Evolutionary conservation across 2,113 vertebrate genomes (phyloP).

Genomic region (Mohoua ochrocephala): DNA sequence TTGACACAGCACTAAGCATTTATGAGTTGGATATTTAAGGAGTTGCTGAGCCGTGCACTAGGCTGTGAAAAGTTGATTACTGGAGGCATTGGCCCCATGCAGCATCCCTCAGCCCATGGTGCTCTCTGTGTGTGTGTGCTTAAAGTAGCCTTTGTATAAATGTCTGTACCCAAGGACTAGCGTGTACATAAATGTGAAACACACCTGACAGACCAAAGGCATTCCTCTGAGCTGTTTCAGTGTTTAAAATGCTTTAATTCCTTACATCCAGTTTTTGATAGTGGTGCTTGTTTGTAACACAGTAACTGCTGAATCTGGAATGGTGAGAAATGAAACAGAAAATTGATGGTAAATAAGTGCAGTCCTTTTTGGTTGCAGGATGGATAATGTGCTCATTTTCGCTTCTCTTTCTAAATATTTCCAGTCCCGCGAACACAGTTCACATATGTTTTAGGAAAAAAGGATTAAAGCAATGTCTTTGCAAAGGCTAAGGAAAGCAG

Average conservation of each 20-base stretch:
- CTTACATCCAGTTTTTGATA: not conserved
- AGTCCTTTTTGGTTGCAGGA: not conserved
- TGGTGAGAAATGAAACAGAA: not conserved
- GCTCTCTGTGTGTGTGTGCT: not conserved
- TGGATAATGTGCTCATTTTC: not conserved
- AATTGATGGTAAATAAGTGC: not conserved
- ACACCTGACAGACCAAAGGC: not conserved
- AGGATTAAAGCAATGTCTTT: not conserved
- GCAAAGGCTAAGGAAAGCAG: not conserved
- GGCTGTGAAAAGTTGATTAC: not conserved
- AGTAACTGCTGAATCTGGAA: not conserved
- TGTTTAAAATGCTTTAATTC: not conserved
- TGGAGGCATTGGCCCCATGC: rapidly evolving
- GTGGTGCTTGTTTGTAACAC: not conserved
- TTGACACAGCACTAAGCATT: not conserved
- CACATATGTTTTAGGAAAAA: not conserved
- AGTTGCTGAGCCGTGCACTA: not conserved
- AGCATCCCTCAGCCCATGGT: not conserved
- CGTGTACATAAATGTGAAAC: rapidly evolving
- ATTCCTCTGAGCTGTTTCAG: not conserved
- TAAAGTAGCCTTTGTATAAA: not conserved
- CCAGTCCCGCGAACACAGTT: not conserved
- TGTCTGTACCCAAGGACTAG: not conserved
- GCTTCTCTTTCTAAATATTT: not conserved
- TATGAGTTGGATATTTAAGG: not conserved